Evolutionary conservation across 2,888 invertebrate species (phyloP).

Genomic region (Campoplex nolae): DNA sequence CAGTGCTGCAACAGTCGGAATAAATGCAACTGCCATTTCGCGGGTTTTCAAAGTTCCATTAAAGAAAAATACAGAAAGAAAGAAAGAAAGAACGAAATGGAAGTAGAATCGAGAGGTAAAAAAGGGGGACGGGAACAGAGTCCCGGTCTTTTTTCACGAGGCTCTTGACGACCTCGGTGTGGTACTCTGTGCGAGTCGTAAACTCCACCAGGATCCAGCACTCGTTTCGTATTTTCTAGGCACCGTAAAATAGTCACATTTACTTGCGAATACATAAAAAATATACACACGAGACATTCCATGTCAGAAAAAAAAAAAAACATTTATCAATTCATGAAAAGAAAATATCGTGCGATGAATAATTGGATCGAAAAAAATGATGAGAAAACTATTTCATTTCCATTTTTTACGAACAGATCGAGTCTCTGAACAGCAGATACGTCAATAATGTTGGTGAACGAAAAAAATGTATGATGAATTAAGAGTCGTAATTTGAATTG

Average conservation of each 20-base stretch:
- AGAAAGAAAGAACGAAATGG: slow-evolving; percentile 20
- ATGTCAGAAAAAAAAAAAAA: background rate
- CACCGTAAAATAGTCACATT: slow-evolving; percentile 25
- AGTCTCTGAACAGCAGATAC: no score
- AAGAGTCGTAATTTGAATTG: background rate
- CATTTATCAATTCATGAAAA: background rate
- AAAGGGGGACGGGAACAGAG: slow-evolving; percentile 10
- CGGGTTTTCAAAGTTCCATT: slow-evolving; percentile 40
- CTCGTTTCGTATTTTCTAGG: slow-evolving; percentile 42
- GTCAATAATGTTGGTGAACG: no score
- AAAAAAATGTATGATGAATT: background rate
- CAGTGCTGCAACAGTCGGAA: slow-evolving; percentile 1
- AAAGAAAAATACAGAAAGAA: background rate
- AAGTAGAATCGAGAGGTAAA: slow-evolving; percentile 24
- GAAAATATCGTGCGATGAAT: background rate
- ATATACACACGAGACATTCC: background rate
- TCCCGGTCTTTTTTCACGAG: slow-evolving; percentile 51
- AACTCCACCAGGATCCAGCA: slow-evolving; percentile 39
- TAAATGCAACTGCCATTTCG: slow-evolving; percentile 42
- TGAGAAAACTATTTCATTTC: no score
- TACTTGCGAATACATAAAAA: slow-evolving; percentile 18
- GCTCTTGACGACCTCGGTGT: slow-evolving; percentile 53
- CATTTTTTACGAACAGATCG: no score
- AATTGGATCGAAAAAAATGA: no score
- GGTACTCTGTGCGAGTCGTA: slow-evolving; percentile 60